phyloP scores from a whole-genome alignment of 2,888 invertebrate species.

The Agonopterix heracliana region DNA sequence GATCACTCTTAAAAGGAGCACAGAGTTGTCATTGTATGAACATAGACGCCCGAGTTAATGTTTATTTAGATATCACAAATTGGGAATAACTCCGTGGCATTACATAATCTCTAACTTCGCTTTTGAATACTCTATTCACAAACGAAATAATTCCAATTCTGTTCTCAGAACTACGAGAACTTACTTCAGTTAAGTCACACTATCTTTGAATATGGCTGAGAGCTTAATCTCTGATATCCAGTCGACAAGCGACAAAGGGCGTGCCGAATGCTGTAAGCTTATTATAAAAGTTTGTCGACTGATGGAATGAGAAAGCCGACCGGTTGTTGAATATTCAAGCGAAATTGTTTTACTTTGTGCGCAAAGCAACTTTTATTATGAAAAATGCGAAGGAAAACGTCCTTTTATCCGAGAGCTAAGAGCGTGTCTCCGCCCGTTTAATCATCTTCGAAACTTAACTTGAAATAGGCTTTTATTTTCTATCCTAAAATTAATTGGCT shows the following conservation, averaged over 20 bases:
- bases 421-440: neutral
- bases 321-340: neutral
- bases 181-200: neutral
- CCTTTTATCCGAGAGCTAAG: neutral
- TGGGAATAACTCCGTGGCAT: too few relatives aligned
- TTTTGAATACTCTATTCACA: too few relatives aligned
- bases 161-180: neutral
- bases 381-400: constrained; percentile 1
- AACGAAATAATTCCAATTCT: too few relatives aligned
- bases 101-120: too few relatives aligned
- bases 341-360: constrained; percentile 7
- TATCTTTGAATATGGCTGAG: neutral
- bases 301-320: neutral
- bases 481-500: too few relatives aligned
- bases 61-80: too few relatives aligned
- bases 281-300: constrained; percentile 1
- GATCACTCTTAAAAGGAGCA: too few relatives aligned
- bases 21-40: too few relatives aligned
- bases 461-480: too few relatives aligned
- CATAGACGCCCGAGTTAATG: too few relatives aligned
- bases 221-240: too few relatives aligned
- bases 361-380: constrained; percentile 3
- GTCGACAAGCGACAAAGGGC: neutral
- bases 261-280: neutral
- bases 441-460: neutral